These are phyloP conservation scores for Patella caerulea DNA, from an alignment of 2,888 invertebrate species.

Conservation along the genomic window DNA sequence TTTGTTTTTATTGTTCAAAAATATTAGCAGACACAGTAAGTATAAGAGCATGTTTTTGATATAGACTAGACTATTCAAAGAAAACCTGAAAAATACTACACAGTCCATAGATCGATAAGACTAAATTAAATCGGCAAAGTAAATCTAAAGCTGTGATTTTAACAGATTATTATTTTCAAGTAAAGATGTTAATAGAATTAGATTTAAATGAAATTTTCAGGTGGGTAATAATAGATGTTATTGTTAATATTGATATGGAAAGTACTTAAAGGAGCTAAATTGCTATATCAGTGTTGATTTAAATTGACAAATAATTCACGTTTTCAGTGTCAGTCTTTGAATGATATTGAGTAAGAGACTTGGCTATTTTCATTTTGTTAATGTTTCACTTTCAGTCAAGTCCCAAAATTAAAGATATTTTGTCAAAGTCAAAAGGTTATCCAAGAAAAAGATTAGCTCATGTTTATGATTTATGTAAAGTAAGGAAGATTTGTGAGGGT, in stretches of 20 bases:
- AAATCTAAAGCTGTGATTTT: too few relatives aligned
- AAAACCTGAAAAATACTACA: too few relatives aligned
- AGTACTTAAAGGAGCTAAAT: neutral
- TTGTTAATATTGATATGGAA: neutral
- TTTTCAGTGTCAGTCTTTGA: neutral
- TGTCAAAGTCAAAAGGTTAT: slow-evolving; percentile 96
- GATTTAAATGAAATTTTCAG: neutral
- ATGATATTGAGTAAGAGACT: neutral
- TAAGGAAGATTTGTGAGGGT: slow-evolving; percentile 93
- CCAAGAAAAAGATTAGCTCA: slow-evolving; percentile 93
- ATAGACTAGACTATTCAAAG: too few relatives aligned
- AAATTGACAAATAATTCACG: too few relatives aligned
- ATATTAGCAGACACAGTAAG: slow-evolving; percentile 93
- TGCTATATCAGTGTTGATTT: too few relatives aligned
- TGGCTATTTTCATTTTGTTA: slow-evolving; percentile 58
- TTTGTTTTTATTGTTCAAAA: slow-evolving; percentile 99
- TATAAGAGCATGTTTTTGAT: slow-evolving; percentile 47
- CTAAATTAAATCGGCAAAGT: too few relatives aligned
- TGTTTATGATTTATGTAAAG: slow-evolving; percentile 98
- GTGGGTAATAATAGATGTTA: slow-evolving; percentile 2
- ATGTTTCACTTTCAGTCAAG: slow-evolving; percentile 77
- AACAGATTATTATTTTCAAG: too few relatives aligned
- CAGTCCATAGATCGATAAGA: too few relatives aligned
- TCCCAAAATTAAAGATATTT: slow-evolving; percentile 93
- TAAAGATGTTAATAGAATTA: too few relatives aligned